A percentile compares a stretch with the other conserved stretches of the same genome.
phyloP scores from a whole-genome alignment of 1,140 invertebrate genomes.

The Bombus sylvicola region DNA sequence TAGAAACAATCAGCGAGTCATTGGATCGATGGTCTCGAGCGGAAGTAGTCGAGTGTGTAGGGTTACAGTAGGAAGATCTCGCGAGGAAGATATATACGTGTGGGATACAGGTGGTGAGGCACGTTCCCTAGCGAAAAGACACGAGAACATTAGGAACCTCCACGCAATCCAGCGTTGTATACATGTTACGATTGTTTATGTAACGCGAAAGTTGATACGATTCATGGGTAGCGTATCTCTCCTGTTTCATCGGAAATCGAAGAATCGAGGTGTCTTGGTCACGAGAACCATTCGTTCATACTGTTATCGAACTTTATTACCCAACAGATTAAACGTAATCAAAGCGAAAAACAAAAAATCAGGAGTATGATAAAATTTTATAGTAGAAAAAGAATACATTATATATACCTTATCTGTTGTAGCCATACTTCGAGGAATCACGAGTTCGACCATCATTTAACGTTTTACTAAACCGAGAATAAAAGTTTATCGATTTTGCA shows the following conservation, averaged over 20 bases:
- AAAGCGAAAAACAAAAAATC: not conserved
- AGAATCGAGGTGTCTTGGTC: not conserved
- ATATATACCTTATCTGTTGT: not conserved
- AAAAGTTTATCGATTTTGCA: not conserved
- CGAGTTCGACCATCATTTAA: not conserved
- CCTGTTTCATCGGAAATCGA: constrained; percentile 25
- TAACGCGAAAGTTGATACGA: constrained; percentile 50
- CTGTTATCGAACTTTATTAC: too few species aligned
- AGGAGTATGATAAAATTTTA: not conserved
- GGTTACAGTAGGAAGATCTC: constrained; percentile 44
- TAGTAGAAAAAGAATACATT: not conserved
- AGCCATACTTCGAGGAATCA: not conserved
- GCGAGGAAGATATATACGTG: not conserved
- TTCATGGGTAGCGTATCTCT: constrained; percentile 9
- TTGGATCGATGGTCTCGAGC: constrained; percentile 18
- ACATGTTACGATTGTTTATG: constrained; percentile 43
- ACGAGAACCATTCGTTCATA: not conserved
- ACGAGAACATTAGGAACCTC: constrained; percentile 22
- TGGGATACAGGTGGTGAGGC: constrained; percentile 40
- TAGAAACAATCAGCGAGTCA: constrained; percentile 25
- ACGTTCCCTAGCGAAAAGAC: constrained; percentile 27
- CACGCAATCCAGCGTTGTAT: constrained; percentile 27
- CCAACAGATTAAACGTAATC: not conserved
- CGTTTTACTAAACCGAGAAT: not conserved
- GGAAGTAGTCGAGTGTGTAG: constrained; percentile 42